These are phyloP conservation scores for Leptothorax acervorum DNA, from an alignment of 2,888 invertebrate genomes.

Conservation along the genomic window DNA sequence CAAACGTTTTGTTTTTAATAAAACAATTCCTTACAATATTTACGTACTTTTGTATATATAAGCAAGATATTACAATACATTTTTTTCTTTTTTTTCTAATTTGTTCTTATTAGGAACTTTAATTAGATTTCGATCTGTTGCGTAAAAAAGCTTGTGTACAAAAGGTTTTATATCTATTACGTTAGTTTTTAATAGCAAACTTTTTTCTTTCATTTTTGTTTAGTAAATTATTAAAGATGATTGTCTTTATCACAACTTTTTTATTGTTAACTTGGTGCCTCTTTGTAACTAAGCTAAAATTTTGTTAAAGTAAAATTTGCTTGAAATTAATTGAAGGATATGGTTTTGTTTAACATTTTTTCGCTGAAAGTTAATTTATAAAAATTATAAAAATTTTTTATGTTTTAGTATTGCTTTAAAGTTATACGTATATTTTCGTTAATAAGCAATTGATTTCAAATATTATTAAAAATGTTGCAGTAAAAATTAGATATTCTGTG, in stretches of 20 bases:
- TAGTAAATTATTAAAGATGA: background rate
- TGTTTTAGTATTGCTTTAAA: background rate
- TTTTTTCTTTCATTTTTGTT: slow-evolving; percentile 1
- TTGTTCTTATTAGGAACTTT: slow-evolving; percentile 4
- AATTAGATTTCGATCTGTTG: background rate
- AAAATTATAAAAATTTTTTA: background rate
- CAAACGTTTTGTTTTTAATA: background rate
- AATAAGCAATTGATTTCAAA: background rate
- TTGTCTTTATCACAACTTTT: background rate
- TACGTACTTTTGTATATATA: background rate
- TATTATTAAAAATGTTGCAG: background rate
- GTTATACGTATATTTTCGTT: background rate
- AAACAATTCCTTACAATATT: background rate
- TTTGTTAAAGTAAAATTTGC: background rate
- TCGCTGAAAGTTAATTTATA: background rate
- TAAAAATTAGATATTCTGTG: background rate
- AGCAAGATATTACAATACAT: background rate
- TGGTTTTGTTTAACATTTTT: background rate
- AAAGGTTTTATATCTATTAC: background rate
- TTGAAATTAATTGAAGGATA: background rate
- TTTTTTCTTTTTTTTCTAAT: background rate
- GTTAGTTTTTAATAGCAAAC: background rate
- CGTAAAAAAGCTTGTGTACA: background rate
- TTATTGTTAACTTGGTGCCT: background rate
- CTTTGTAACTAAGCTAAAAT: background rate